These are phyloP conservation scores for Psilopsiagon aurifrons DNA, from an alignment of 2,113 vertebrate species.

Conservation along the genomic window DNA sequence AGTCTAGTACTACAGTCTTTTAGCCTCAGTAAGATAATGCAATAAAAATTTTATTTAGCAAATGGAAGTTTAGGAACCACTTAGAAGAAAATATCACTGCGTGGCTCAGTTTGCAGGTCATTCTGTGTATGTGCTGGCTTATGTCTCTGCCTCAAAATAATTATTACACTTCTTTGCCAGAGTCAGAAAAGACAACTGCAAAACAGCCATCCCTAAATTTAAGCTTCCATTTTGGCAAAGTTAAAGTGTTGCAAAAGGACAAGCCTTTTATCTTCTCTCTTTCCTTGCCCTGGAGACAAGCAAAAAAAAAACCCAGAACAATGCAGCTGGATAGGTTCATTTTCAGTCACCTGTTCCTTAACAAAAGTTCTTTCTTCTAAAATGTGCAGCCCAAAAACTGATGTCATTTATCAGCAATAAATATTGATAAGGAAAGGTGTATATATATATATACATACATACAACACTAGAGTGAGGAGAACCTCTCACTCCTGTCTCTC, in stretches of 20 bases:
- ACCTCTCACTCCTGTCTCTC: neutral
- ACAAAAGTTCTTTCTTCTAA: neutral
- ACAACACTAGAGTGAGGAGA: neutral
- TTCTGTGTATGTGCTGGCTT: neutral
- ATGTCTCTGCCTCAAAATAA: neutral
- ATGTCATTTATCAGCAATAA: conserved; percentile 17
- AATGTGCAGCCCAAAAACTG: neutral
- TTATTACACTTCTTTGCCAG: neutral
- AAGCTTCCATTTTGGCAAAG: neutral
- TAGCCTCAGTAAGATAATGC: neutral
- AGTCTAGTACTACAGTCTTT: neutral
- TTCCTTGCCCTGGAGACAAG: neutral
- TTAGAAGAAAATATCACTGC: neutral
- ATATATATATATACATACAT: neutral
- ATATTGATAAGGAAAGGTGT: neutral
- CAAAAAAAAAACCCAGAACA: neutral
- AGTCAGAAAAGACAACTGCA: neutral
- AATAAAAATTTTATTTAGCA: neutral
- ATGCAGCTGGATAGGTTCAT: neutral
- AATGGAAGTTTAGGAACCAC: neutral
- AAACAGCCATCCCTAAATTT: neutral
- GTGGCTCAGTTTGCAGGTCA: rapidly evolving
- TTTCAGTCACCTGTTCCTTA: neutral
- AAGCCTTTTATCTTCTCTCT: neutral
- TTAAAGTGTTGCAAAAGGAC: neutral